These are phyloP conservation scores for Tangara arthus DNA, from an alignment of 2,797 vertebrate genomes.

Conservation along the genomic window DNA sequence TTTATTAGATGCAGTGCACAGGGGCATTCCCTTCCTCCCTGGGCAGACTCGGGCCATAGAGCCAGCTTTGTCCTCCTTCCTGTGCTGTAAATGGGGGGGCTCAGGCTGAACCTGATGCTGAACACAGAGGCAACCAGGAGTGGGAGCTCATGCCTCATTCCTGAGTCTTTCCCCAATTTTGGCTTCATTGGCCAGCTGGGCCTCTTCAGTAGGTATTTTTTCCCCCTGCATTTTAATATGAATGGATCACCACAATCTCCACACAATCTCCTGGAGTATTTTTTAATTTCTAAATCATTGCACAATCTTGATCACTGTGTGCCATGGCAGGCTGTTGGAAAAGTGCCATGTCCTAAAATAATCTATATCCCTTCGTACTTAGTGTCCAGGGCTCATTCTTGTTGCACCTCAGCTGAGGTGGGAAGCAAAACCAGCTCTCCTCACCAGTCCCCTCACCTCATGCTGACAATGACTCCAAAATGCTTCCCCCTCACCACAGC, in stretches of 20 bases:
- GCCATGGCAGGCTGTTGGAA: neutral
- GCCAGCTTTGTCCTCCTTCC: neutral
- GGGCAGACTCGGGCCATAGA: neutral
- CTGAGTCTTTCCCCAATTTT: neutral
- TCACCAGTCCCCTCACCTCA: neutral
- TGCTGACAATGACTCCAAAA: accelerated
- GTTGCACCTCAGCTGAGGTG: neutral
- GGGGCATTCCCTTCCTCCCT: neutral
- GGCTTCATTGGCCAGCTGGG: neutral
- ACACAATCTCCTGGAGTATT: neutral
- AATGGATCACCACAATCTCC: neutral
- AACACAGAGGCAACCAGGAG: slow-evolving; percentile 7
- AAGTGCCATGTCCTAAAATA: neutral
- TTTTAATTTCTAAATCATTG: neutral
- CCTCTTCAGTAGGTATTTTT: neutral
- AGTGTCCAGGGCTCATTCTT: neutral
- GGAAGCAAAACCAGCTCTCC: neutral
- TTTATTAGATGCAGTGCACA: neutral
- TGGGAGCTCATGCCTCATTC: neutral
- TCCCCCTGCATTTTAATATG: neutral
- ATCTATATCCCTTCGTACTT: neutral
- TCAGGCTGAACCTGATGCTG: neutral
- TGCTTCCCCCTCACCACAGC: neutral
- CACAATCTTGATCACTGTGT: neutral
- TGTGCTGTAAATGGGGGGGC: neutral